Base-by-base conservation (phyloP, 2,888 invertebrate genomes). In the Limnephilus rhombicus region DNA sequence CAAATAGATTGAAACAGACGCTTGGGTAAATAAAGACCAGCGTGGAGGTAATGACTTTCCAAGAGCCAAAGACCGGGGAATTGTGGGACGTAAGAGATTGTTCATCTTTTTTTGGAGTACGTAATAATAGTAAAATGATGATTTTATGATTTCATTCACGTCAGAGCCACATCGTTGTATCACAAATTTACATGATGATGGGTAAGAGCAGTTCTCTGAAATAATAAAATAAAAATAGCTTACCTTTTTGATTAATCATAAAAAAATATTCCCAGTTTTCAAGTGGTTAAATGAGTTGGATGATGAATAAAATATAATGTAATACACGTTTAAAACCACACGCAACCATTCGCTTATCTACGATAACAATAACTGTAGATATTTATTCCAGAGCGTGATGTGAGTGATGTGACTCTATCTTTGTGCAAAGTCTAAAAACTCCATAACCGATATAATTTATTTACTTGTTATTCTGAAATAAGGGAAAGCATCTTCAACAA, bases 21-120 rank as follows among this genome's bases (percentile, higher is more conserved):
- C 3, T 34, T 37, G 37, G 34, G n/a, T 49, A 86, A 49, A 86
- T 86, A 86, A 29, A 86, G n/a, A 9, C 86, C 45, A n/a, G 85
- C 13, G 45, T n/a, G 37, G 13, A n/a, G 29, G 9, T 34, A 49
- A 86, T 49, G 86, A 86, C 86, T 45, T 41, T 83, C 24, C 24
- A 18, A 83, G 37, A 83, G 37, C 37, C 37, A 24, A 18, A n/a
- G 68, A 68, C 7, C 7, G 68, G 9, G 7, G 68, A 24, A 68
- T 4, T 5, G 68, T 68, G 68, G 3, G 7, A 24, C 24, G 24
- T 68, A 68, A 68, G 1, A 24, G 68, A 45, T 45, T 45, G 11
- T 12, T 45, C 45, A 45, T 45, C 45, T 45, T 45, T 45, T 41
- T 9, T 45, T 45, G 12, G 45, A 45, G 45, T 45, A 2, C 45